phyloP scores from a whole-genome alignment of 2,113 vertebrate species.

The Pantherophis guttatus region DNA sequence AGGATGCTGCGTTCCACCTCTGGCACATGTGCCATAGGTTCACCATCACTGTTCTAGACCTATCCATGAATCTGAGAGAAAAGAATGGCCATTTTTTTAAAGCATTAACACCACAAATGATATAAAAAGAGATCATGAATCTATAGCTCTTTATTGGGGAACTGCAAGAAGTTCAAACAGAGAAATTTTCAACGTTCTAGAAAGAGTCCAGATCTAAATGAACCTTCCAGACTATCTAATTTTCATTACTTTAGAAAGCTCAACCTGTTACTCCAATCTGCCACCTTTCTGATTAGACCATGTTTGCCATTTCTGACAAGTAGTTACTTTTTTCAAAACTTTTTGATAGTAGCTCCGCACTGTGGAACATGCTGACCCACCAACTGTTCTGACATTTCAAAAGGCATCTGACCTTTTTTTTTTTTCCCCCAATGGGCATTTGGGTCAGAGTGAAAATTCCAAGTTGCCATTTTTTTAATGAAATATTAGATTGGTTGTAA shows the following conservation, averaged over 20 bases:
- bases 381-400: neutral
- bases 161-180: rapidly evolving
- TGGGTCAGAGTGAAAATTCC: neutral
- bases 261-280: neutral
- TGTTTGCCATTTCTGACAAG: neutral
- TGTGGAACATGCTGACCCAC: neutral
- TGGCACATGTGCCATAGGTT: no score
- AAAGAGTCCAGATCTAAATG: no score
- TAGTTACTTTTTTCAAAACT: neutral
- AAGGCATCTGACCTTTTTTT: neutral
- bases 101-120: neutral
- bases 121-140: rapidly evolving
- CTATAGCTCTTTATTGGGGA: neutral
- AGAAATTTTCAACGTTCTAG: neutral
- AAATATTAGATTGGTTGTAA: neutral
- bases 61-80: neutral
- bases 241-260: neutral
- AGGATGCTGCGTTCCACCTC: no score
- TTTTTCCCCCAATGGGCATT: neutral
- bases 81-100: neutral
- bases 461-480: neutral
- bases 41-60: rapidly evolving
- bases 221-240: neutral
- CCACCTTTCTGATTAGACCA: neutral
- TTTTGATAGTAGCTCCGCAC: neutral